A percentile compares a stretch with the other conserved stretches of the same genome.
phyloP scores from a whole-genome alignment of 2,113 vertebrate species.

The Penelope pileata region DNA sequence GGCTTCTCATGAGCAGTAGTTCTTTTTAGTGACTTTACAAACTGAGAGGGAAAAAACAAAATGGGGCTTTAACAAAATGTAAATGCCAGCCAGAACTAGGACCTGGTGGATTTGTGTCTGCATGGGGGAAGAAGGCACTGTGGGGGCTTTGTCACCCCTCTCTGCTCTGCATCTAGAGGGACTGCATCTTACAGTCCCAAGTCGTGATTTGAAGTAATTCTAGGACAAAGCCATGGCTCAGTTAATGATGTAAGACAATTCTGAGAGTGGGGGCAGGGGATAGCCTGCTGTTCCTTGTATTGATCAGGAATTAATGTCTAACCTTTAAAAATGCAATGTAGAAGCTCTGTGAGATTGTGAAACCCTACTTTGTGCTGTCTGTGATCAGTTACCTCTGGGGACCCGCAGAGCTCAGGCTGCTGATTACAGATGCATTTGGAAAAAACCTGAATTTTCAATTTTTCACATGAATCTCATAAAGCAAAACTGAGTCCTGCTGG shows the following conservation, averaged over 20 bases:
- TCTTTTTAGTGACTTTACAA: neutral
- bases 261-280: neutral
- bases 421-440: conserved; percentile 61
- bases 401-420: neutral
- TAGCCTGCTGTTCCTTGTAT: conserved; percentile 59
- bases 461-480: conserved; percentile 71
- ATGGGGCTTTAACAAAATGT: neutral
- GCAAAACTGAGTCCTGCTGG: conserved; percentile 35
- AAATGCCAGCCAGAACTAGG: neutral
- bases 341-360: conserved; percentile 46
- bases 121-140: neutral
- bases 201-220: conserved; percentile 6
- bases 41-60: neutral
- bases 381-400: conserved; percentile 60
- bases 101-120: neutral
- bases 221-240: conserved; percentile 26
- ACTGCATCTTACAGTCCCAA: neutral
- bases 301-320: conserved; percentile 74
- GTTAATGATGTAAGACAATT: conserved; percentile 45
- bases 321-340: conserved; percentile 66
- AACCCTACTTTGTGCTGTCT: conserved; percentile 37
- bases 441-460: conserved; percentile 71
- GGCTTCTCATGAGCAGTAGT: neutral
- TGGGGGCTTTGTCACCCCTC: neutral
- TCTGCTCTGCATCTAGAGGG: neutral